phyloP scores from a whole-genome alignment of 2,888 invertebrate species.

The Rhagonycha fulva region DNA sequence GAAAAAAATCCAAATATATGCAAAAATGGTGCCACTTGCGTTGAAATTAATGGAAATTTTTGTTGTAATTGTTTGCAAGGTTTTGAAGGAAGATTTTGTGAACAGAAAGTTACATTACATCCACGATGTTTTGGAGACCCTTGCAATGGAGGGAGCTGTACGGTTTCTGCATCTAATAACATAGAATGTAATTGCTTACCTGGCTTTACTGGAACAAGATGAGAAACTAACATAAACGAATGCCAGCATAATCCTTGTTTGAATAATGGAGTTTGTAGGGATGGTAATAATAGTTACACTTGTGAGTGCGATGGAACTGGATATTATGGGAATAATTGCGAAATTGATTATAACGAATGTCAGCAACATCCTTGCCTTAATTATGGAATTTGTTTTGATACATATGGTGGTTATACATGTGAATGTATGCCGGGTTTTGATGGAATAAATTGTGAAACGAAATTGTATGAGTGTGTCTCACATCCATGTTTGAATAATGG shows the following conservation, averaged over 20 bases:
- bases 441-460: constrained; percentile 76
- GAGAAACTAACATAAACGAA: constrained; percentile 77
- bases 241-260: constrained; percentile 73
- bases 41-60: constrained; percentile 70
- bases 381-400: constrained; percentile 79
- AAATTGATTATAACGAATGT: constrained; percentile 82
- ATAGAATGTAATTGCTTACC: constrained; percentile 52
- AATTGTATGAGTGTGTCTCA: constrained; percentile 62
- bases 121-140: constrained; percentile 75
- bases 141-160: constrained; percentile 83
- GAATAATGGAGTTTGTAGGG: constrained; percentile 73
- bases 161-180: constrained; percentile 58
- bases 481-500: constrained; percentile 66
- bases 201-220: constrained; percentile 70
- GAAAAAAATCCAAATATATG: constrained; percentile 65
- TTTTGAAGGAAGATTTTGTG: constrained; percentile 72
- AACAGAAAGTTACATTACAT: constrained; percentile 71
- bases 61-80: constrained; percentile 71
- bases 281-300: constrained; percentile 73
- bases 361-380: constrained; percentile 70
- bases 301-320: constrained; percentile 81
- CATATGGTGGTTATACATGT: constrained; percentile 80
- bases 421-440: constrained; percentile 79
- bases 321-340: constrained; percentile 74
- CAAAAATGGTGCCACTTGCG: constrained; percentile 75